Evolutionary conservation across 35 echinoderm and acorn worm species (phyloP), one percentile per base, ranked within the genome.

Genomic region (Eucidaris tribuloides): DNA sequence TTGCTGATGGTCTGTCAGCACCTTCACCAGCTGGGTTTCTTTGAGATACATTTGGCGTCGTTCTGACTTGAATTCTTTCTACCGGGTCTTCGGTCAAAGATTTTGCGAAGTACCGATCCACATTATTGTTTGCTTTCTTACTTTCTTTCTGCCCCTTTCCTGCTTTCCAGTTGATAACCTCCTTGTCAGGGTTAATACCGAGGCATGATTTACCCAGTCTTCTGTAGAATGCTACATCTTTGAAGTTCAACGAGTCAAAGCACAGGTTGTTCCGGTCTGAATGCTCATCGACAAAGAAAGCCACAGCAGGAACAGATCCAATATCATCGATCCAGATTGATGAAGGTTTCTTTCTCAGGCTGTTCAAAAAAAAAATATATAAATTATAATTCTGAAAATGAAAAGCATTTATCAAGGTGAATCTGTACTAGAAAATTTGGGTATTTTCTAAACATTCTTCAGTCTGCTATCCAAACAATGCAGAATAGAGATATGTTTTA

Each of bases 181-280:
- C 81, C 38, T 54, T 74, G 6, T 34, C 46, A 46, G 30, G 44
- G 52, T 35, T 28, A 30, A 87, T 71, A 19, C 96, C 96, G 35
- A 99, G 82, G 76, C 90, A 99, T 3, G 87, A 86, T 48, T 79
- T 81, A 31, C 96, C 96, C 34, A 99, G 82, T 55, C 85, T 32
- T 58, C 49, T 60, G 63, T 99, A 99, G 19, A 86, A 82, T 15
- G 91, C 96, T 5, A 79, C 63, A 71, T 99, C 90, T 19, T 82
- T 89, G 54, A 82, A 89, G 78, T 99, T 65, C 7, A 99, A 68
- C 35, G 79, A 82, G 34, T 99, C 82, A 55, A 99, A 93, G 76
- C 90, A 82, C 1, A 99, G 80, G 29, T 99, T 99, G 80, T 90
- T 93, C 61, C 52, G 58, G 54, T 99, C 87, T 36, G 77, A 24